These are phyloP conservation scores for Myoxocephalus aenaeus DNA, from an alignment of 2,797 vertebrate genomes.

Conservation along the genomic window DNA sequence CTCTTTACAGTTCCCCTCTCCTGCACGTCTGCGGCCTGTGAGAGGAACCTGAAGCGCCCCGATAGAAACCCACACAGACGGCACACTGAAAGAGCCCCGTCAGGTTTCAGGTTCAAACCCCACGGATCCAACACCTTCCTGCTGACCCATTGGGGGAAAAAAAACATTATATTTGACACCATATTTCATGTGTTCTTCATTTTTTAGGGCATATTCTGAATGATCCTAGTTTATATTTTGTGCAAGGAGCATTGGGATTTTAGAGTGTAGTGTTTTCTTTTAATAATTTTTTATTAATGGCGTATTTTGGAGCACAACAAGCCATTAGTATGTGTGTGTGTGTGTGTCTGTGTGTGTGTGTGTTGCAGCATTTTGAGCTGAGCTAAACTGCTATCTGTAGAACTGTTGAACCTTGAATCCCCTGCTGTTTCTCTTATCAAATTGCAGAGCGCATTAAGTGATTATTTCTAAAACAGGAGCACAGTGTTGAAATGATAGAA, in stretches of 20 bases:
- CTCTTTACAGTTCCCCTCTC: no score
- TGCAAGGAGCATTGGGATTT: no score
- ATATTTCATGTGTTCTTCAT: not conserved
- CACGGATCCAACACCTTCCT: not conserved
- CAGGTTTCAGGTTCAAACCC: slow-evolving; percentile 14
- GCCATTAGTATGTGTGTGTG: no score
- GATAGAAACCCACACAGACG: slow-evolving; percentile 2
- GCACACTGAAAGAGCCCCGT: not conserved
- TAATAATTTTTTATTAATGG: not conserved
- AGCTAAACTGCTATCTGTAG: not conserved
- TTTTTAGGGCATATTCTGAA: not conserved
- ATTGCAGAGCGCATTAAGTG: not conserved
- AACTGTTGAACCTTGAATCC: not conserved
- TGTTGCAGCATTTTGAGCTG: not conserved
- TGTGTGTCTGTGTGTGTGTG: not conserved
- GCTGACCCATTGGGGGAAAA: not conserved
- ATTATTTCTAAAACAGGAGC: not conserved
- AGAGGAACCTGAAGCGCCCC: not conserved
- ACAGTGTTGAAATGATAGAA: not conserved
- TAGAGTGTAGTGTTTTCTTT: not conserved
- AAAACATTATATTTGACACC: not conserved
- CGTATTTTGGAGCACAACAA: not conserved
- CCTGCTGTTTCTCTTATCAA: not conserved
- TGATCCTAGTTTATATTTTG: no score
- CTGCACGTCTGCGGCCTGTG: slow-evolving; percentile 1